Conservation (phyloP, 2,888 invertebrate genomes). For the Epinotia brunnichana region DNA sequence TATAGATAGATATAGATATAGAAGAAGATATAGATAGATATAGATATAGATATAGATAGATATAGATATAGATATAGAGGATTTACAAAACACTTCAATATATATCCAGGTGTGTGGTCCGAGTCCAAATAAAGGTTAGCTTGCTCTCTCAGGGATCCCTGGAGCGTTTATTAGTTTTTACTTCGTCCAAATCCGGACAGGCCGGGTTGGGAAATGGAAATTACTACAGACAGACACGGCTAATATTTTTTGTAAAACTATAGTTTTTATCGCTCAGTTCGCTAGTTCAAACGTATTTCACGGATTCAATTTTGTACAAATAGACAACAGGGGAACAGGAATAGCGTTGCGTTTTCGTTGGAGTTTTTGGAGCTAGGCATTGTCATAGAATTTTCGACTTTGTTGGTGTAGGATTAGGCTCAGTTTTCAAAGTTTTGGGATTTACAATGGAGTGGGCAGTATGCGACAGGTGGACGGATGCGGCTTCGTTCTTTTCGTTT, state of each 20-base stretch:
- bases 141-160: slow-evolving; percentile 15
- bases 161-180: slow-evolving; percentile 32
- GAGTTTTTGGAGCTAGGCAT: slow-evolving; percentile 6
- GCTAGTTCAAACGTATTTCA: slow-evolving; percentile 25
- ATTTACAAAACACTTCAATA: background rate
- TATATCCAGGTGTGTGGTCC: slow-evolving; percentile 29
- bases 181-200: slow-evolving; percentile 15
- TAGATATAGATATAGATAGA: too few relatives aligned
- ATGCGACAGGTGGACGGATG: slow-evolving; percentile 40
- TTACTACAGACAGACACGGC: background rate
- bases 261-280: slow-evolving; percentile 11
- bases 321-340: slow-evolving; percentile 27
- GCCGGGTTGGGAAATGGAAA: slow-evolving; percentile 12
- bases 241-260: slow-evolving; percentile 16
- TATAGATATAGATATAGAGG: too few relatives aligned
- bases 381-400: background rate
- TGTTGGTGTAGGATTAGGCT: background rate
- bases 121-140: background rate
- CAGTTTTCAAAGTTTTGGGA: slow-evolving; percentile 8
- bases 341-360: slow-evolving; percentile 16
- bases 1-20: too few relatives aligned
- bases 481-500: slow-evolving; percentile 22
- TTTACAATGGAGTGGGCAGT: background rate
- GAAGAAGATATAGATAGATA: too few relatives aligned
- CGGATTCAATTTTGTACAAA: slow-evolving; percentile 34